Conservation (phyloP, 2,113 vertebrate genomes). For the Pelmatolapia mariae region DNA sequence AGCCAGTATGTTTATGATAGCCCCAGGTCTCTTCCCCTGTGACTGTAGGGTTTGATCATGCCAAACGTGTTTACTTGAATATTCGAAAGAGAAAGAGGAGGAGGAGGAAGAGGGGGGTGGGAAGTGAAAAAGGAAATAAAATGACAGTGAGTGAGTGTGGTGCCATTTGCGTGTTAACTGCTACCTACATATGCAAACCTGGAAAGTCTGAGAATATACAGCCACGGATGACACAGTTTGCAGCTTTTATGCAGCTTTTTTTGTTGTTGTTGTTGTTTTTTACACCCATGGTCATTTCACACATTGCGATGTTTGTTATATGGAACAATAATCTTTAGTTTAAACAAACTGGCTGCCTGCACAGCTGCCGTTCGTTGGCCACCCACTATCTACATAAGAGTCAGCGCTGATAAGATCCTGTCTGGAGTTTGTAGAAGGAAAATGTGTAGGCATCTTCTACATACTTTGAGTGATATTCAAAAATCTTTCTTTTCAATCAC, state of each 20-base stretch:
- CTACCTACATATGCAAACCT: conserved; percentile 31
- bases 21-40: background rate
- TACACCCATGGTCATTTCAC: conserved; percentile 15
- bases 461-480: conserved; percentile 19
- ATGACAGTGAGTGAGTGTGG: background rate
- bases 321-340: background rate
- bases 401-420: background rate
- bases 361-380: background rate
- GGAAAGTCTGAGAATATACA: conserved; percentile 28
- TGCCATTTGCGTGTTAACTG: conserved; percentile 15
- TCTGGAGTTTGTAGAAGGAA: conserved; percentile 30
- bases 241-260: background rate
- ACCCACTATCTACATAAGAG: conserved; percentile 4
- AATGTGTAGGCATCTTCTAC: conserved; percentile 24
- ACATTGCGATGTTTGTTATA: background rate
- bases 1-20: background rate
- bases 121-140: conserved; percentile 16
- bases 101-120: background rate
- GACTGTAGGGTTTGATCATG: background rate
- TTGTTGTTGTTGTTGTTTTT: background rate
- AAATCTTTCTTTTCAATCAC: conserved; percentile 13
- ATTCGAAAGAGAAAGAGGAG: conserved; percentile 8
- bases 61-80: conserved; percentile 25
- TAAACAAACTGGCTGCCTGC: background rate
- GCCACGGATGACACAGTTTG: background rate